Evolutionary conservation across 2,888 invertebrate genomes (phyloP).

Genomic region (Coronaproctus castanopsis): DNA sequence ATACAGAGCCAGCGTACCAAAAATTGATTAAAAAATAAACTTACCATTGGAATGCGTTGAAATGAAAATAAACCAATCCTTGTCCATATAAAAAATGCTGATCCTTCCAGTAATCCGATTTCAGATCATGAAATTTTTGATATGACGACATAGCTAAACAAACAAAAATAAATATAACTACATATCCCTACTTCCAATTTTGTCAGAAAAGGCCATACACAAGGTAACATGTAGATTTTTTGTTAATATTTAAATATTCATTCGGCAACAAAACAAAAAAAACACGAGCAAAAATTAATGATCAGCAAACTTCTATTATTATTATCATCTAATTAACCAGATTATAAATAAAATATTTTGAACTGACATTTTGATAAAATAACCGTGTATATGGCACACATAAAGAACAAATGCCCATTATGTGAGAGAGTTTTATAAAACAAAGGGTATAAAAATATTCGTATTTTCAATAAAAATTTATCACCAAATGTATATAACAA

Average conservation of each 20-base stretch:
- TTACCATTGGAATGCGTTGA: slow-evolving; percentile 88
- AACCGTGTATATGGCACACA: no score
- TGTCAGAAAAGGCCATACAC: neutral
- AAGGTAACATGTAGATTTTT: neutral
- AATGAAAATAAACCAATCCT: slow-evolving; percentile 90
- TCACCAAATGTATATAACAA: no score
- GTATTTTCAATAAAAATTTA: neutral
- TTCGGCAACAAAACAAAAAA: no score
- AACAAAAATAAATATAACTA: slow-evolving; percentile 16
- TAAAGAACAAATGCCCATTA: neutral
- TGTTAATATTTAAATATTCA: no score
- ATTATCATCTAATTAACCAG: no score
- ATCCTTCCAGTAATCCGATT: slow-evolving; percentile 70
- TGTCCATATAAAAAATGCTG: slow-evolving; percentile 81
- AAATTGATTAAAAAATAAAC: slow-evolving; percentile 27
- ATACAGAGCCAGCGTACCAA: neutral
- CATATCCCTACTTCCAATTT: neutral
- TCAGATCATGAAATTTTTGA: slow-evolving; percentile 64
- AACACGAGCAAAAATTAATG: no score
- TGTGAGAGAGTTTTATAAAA: neutral
- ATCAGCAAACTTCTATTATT: no score
- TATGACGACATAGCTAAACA: slow-evolving; percentile 86
- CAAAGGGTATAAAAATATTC: neutral
- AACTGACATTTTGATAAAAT: no score
- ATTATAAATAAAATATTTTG: no score